Evolutionary conservation across 2,113 vertebrate species (phyloP), one percentile per base, ranked within the genome.

Genomic region (Porphyrio hochstetteri): DNA sequence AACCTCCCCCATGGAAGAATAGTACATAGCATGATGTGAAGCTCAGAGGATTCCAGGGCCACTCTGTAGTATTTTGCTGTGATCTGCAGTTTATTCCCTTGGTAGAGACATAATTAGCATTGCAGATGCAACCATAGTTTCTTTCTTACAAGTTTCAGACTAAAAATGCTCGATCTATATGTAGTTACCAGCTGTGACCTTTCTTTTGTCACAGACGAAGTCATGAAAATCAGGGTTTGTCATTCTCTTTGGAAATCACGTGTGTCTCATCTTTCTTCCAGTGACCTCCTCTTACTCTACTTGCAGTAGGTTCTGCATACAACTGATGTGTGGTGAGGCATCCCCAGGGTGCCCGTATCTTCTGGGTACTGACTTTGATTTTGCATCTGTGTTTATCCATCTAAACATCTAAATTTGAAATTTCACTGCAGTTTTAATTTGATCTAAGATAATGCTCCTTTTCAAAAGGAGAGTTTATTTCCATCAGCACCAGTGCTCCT

Each of bases 81-180:
- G 28, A 3, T 53, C 38, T 53, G 56, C 0, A 2, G 15, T 42
- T 70, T 7, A 0, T 46, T 85, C 36, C 42, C 65, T 59, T 1
- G 0, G 5, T 0, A 11, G n/a, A 38, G n/a, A 11, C 10, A 5
- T 13, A 23, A 68, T 46, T 24, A 82, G 9, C 33, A 5, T 20
- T 25, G 61, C 29, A 38, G 53, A 14, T 1, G 10, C 33, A 79
- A 7, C 27, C 3, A 3, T 4, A 33, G 19, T 23, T 38, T 35
- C 56, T 33, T 36, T 3, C 23, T 78, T 29, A 15, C 4, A 36
- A 50, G 19, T 46, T 68, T 71, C 57, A 60, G 75, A 19, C 31
- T 79, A 7, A 85, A 93, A 90, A 53, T 68, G 7, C 28, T 46
- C 18, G 7, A 59, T 82, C 42, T 50, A 0, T 36, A 1, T 36